Evolutionary conservation across 1,140 invertebrate genomes (phyloP), one percentile per base, ranked within the genome.

Genomic region (Meloidogyne floridensis): DNA sequence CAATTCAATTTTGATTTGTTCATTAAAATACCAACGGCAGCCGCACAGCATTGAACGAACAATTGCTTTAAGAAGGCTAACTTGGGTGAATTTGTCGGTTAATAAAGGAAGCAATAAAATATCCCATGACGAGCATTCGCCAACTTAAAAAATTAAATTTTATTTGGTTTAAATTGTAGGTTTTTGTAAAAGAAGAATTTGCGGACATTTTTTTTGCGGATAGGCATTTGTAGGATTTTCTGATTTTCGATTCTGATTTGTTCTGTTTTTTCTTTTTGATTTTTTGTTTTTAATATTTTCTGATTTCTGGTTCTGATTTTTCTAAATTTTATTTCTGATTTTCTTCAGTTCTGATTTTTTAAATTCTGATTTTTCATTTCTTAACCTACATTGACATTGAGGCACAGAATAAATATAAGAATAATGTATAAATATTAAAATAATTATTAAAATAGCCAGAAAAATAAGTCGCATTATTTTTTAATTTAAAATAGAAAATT

Each of bases 21-120:
- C 53, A 65, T 47, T 8, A 65, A 77, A 56, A 65, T 77, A 77
- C 75, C 75, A 77, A 65, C 75, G 75, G 47, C 75, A 77, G 4
- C 75, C 75, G 32, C 32, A 53, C 43, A 77, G 13, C 75, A 77
- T 77, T 77, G 75, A 47, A 7, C 42, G 75, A 65, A 77, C 53
- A 56, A 77, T 77, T 15, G 53, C 75, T 18, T 77, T 77, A 2
- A 77, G 75, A 15, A 77, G 53, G 53, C 10, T 43, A 20, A 71
- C 3, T 56, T 77, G 75, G 13, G 15, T 42, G 13, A 77, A 77
- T 54, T 56, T 20, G 13, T 77, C 75, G 43, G 43, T 53, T 20
- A 77, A 65, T 42, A 77, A 20, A 15, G 75, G 75, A 20, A 77
- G 53, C 13, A 77, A 42, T 42, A 77, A 65, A 77, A 77, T 77